Evolutionary conservation across 2,888 invertebrate species (phyloP), one percentile per base, ranked within the genome.

Genomic region (Chalcosyrphus nemorum): DNA sequence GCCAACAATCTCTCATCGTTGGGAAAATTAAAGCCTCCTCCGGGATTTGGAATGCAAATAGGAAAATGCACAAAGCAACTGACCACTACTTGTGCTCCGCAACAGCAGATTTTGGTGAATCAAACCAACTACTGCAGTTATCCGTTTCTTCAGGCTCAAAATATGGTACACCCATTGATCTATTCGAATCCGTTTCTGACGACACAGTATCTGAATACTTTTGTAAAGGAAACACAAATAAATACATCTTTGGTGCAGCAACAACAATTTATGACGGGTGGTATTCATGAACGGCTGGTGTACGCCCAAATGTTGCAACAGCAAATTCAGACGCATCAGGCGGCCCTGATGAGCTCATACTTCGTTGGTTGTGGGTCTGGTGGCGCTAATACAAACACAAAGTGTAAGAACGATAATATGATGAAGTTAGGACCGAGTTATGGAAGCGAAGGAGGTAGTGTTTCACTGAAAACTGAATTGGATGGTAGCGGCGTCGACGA

Each of bases 171-270:
- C 32, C 82, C 75, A 0, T n/a, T 80, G 2, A 82, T 88, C 4
- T 88, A 88, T 63, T 86, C 88, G 1, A 88, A 88, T 87, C 88
- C 88, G 0, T 85, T 88, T 74, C 29, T 88, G 21, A 86, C 87
- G 15, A 86, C 87, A 9, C 88, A 88, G 38, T 88, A 88, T 63
- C 66, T 88, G 13, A 88, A 87, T 56, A 84, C 87, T 0, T 87
- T 88, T 43, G 86, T 87, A n/a, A 87, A 88, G 21, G 88, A 88
- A 43, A 87, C 87, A 0, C 84, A 84, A 6, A 70, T 84, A 1
- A 84, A 84, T 13, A 63, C 78, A 0, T 74, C 84, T 1, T 45
- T 75, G 5, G 66, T 75, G 24, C 84, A 74, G 9, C 84, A 80
- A 21, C 87, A 88, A 21, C 84, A 84, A 15, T 87, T 86, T 27